Evolutionary conservation across 2,797 vertebrate genomes (phyloP), one percentile per base, ranked within the genome.

Genomic region (Leptatherina wallacei): DNA sequence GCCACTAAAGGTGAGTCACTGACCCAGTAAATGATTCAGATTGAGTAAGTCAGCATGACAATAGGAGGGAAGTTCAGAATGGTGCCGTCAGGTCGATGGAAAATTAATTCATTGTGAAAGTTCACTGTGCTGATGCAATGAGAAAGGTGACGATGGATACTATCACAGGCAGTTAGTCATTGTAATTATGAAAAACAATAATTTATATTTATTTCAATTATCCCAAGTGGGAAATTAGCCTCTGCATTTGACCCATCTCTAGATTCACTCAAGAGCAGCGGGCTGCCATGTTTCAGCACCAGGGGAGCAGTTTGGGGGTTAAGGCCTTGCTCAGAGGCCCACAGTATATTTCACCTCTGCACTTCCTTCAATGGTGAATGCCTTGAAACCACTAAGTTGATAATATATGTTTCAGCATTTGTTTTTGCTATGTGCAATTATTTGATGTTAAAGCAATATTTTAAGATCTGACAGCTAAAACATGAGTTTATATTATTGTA

Each of bases 61-160:
- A 47, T 57, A 58, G 27, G 12, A 77, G 85, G 80, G 78, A 80
- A 88, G 60, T 88, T 74, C 78, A 83, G 56, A 79, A 79, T 81
- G 79, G 84, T 59, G 76, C 60, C 65, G 52, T 4, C 56, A 27
- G 55, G 30, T 76, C 60, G 61, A 52, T 71, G 77, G 78, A 78
- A 79, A 78, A n/a, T 61, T 20, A 33, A 18, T 55, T 60, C 0
- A 64, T 58, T n/a, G 20, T 42, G 13, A 27, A 29, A n/a, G 51
- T 59, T 69, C 29, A 11, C 55, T 55, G 38, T 30, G 61, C 22
- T n/a, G 2, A 12, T 49, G 18, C 24, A 55, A 59, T 29, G 16
- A 79, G n/a, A 30, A 75, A 54, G 64, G 71, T 0, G 14, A 67
- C 12, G 16, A n/a, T 2, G 5, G 4, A 24, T 24, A 5, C 52